A percentile compares a stretch with the other conserved stretches of the same genome.
phyloP scores from a whole-genome alignment of 2,113 vertebrate genomes.

The Cricetomys ansorgei region DNA sequence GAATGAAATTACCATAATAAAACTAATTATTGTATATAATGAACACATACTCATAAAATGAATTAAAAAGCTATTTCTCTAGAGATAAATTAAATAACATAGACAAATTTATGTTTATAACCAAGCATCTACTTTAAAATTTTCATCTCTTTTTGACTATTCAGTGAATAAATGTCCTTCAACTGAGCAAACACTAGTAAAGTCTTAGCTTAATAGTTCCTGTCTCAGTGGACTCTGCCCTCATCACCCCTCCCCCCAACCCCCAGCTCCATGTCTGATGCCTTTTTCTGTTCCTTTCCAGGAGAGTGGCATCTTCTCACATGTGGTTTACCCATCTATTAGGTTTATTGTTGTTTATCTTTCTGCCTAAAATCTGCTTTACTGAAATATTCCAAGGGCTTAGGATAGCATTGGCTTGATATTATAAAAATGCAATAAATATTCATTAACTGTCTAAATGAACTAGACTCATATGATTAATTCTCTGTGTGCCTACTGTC shows the following conservation, averaged over 20 bases:
- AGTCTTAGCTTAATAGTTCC: neutral
- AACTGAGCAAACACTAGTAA: neutral
- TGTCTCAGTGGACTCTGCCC: neutral
- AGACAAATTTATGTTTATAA: neutral
- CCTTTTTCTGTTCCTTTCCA: neutral
- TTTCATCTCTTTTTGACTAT: conserved; percentile 22
- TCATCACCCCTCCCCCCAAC: neutral
- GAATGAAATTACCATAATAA: neutral
- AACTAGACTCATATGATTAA: neutral
- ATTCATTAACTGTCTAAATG: neutral
- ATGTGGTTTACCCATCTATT: neutral
- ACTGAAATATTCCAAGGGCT: neutral
- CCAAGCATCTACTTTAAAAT: neutral
- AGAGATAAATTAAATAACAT: conserved; percentile 28
- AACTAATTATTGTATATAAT: neutral
- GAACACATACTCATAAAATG: neutral
- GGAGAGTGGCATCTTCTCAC: neutral
- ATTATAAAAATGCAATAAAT: neutral
- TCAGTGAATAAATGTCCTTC: neutral
- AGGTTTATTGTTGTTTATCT: neutral
- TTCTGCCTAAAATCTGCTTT: neutral
- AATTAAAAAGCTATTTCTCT: neutral
- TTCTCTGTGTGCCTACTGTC: neutral
- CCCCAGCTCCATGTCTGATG: neutral
- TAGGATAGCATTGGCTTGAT: neutral